Conservation (phyloP, 2,888 invertebrate genomes). For the Plebejus anna region DNA sequence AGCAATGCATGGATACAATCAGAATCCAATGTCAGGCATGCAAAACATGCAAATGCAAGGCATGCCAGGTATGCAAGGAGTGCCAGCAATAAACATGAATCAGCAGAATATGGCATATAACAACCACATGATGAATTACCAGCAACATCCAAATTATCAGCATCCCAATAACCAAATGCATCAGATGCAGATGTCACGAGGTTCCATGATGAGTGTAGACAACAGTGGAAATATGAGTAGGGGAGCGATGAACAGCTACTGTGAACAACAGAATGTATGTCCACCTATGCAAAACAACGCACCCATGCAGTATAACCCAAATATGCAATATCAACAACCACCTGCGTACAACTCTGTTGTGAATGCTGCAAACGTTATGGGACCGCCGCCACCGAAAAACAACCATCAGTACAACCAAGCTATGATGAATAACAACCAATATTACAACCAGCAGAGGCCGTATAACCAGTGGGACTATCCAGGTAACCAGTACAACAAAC, state of each 20-base stretch:
- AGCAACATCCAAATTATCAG: conserved; percentile 56
- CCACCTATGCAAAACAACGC: conserved; percentile 55
- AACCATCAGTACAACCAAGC: conserved; percentile 73
- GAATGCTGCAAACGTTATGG: conserved; percentile 69
- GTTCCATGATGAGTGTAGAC: conserved; percentile 73
- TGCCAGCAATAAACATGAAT: conserved; percentile 54
- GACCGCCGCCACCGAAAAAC: conserved; percentile 72
- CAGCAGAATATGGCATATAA: conserved; percentile 53
- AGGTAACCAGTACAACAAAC: conserved; percentile 68
- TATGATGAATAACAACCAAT: conserved; percentile 74
- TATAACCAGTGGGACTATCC: conserved; percentile 73
- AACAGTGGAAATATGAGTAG: conserved; percentile 67
- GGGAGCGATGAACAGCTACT: conserved; percentile 63
- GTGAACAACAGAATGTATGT: conserved; percentile 57
- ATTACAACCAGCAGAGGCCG: conserved; percentile 68
- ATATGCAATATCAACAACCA: conserved; percentile 64
- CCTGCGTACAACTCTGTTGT: conserved; percentile 67
- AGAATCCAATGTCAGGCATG: conserved; percentile 54
- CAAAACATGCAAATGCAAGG: conserved; percentile 50
- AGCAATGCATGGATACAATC: conserved; percentile 65
- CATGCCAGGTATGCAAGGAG: conserved; percentile 56
- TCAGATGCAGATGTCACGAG: conserved; percentile 68
- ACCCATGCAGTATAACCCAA: conserved; percentile 51
- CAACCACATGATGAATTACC: conserved; percentile 61
- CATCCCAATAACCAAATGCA: conserved; percentile 63